Conservation (phyloP, 2,113 vertebrate genomes). For the Geococcyx californianus region DNA sequence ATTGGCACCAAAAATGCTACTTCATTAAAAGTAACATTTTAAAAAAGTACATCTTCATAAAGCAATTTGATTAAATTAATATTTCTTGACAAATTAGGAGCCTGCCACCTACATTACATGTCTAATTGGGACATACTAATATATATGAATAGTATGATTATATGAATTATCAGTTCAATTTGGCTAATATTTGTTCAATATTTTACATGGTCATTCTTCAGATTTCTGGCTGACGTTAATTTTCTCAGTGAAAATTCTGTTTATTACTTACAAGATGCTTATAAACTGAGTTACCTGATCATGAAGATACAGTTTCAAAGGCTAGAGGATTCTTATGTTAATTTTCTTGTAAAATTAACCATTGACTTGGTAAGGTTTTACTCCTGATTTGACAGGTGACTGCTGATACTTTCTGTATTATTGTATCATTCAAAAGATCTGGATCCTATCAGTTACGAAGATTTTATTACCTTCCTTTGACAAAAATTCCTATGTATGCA, state of each 20-base stretch:
- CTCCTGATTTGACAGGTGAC: background rate
- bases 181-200: background rate
- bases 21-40: no score
- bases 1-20: background rate
- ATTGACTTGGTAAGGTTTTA: background rate
- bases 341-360: background rate
- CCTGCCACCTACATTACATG: background rate
- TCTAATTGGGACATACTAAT: background rate
- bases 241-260: background rate
- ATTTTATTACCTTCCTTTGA: background rate
- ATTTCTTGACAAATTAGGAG: background rate
- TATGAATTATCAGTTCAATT: background rate
- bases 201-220: background rate
- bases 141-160: background rate
- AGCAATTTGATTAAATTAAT: background rate
- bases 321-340: background rate
- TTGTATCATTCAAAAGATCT: background rate
- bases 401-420: background rate
- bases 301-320: background rate
- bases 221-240: background rate
- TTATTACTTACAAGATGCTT: background rate
- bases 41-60: background rate
- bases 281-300: background rate
- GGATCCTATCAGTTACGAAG: background rate
- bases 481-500: background rate